phyloP scores from a whole-genome alignment of 2,888 invertebrate genomes.

The Trachelus stipa region DNA sequence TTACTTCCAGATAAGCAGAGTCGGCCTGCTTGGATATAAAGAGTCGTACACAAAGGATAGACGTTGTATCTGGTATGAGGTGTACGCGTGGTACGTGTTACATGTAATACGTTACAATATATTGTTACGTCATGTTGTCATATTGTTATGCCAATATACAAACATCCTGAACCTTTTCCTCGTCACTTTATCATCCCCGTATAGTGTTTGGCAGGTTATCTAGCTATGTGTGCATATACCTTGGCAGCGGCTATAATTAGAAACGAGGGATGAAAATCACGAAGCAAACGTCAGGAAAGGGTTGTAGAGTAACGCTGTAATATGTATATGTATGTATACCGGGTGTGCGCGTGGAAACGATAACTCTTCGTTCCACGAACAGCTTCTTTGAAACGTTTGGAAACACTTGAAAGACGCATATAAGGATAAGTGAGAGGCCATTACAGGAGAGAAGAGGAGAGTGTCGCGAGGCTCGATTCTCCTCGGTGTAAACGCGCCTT shows the following conservation, averaged over 20 bases:
- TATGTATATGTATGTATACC: background rate
- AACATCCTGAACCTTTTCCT: no score
- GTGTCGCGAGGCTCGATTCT: background rate
- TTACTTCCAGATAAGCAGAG: conserved; percentile 47
- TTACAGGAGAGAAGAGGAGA: background rate
- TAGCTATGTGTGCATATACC: background rate
- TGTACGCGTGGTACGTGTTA: background rate
- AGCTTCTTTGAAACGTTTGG: background rate
- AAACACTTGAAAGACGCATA: background rate
- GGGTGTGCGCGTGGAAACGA: background rate
- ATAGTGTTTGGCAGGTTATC: background rate
- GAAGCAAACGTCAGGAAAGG: background rate
- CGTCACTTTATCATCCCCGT: no score
- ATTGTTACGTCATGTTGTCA: background rate
- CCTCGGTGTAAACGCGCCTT: background rate
- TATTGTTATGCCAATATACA: no score
- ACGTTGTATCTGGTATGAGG: background rate
- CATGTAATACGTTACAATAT: background rate
- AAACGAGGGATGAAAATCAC: background rate
- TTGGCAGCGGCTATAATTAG: background rate
- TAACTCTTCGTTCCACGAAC: background rate
- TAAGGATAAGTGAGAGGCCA: background rate
- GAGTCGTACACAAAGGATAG: conserved; percentile 10
- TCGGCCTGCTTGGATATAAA: conserved; percentile 35
- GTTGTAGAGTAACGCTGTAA: background rate